Evolutionary conservation across 1,140 invertebrate species (phyloP).

Genomic region (Brachystomella parvula): DNA sequence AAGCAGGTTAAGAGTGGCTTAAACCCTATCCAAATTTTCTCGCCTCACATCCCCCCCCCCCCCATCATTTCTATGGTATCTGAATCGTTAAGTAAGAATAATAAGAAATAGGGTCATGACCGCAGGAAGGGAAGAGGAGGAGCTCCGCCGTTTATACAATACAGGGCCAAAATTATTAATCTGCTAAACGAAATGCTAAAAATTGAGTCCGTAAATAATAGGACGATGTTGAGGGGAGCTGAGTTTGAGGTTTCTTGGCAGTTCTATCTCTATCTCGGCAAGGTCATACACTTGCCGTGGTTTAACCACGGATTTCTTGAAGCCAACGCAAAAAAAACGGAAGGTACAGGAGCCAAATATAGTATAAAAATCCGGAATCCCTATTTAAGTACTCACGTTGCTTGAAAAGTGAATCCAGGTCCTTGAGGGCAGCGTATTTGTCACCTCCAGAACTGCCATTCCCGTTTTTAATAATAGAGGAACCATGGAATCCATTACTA

Average conservation of each 20-base stretch:
- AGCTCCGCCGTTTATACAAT: not conserved
- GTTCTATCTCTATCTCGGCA: no score
- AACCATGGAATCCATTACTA: not conserved
- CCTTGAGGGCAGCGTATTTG: conserved; percentile 71
- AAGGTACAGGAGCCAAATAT: not conserved
- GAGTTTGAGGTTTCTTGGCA: no score
- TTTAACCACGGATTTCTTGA: not conserved
- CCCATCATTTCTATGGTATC: not conserved
- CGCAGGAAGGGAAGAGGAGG: no score
- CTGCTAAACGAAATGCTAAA: no score
- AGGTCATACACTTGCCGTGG: not conserved
- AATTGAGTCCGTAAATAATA: no score
- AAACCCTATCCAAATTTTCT: not conserved
- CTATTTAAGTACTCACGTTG: conserved; percentile 30
- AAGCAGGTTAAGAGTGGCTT: no score
- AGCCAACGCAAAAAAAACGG: not conserved
- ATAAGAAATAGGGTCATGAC: not conserved
- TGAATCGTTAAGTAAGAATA: not conserved
- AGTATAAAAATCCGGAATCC: not conserved
- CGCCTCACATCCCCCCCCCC: not conserved
- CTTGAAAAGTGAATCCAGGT: conserved; percentile 62
- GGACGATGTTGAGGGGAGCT: no score
- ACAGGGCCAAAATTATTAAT: no score
- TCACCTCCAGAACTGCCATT: conserved; percentile 56
- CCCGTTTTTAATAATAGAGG: not conserved